Evolutionary conservation across 2,113 vertebrate genomes (phyloP), one percentile per base, ranked within the genome.

Genomic region (Gymnobelideus leadbeateri): DNA sequence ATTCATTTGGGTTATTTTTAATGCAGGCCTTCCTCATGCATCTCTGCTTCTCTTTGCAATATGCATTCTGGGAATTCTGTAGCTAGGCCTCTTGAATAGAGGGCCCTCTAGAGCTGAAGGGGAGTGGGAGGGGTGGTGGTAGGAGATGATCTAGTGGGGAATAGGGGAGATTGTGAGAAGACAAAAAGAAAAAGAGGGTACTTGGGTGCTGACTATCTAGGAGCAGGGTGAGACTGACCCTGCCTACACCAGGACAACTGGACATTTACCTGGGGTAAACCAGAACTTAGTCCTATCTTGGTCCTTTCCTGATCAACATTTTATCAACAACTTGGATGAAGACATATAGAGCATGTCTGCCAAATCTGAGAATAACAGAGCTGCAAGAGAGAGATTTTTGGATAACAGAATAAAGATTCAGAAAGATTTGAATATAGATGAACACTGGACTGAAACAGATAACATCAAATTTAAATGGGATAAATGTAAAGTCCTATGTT

Each of bases 1-100:
- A 98, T 98, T 98, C 93, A 96, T 97, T 98, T 97, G 97, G 96
- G 68, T 92, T 98, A 96, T 97, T 98, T 98, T 97, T 98, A 95
- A 96, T 97, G 68, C 91, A 96, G 53, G 55, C 89, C 96, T 96
- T 96, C 92, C 91, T 91, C 92, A 96, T 95, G 89, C 51, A 52
- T 92, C 96, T 94, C 95, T 61, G 57, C 52, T 96, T 96, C 52
- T 96, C 94, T 95, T 90, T 23, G 89, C 93, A 93, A 43, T 61
- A 47, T 68, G 9, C 68, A 84, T 51, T 95, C 61, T 61, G 92
- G 90, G 77, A 92, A 94, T 91, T 95, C 96, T 96, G 96, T 77
- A 94, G 25, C 50, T 31, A 26, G n/a, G 28, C 51, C 95, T 77
- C 68, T 92, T 43, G 53, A 91, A 91, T 37, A 95, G 47, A 94